phyloP scores from a whole-genome alignment of 1,140 invertebrate species.

The Drosophila erecta region DNA sequence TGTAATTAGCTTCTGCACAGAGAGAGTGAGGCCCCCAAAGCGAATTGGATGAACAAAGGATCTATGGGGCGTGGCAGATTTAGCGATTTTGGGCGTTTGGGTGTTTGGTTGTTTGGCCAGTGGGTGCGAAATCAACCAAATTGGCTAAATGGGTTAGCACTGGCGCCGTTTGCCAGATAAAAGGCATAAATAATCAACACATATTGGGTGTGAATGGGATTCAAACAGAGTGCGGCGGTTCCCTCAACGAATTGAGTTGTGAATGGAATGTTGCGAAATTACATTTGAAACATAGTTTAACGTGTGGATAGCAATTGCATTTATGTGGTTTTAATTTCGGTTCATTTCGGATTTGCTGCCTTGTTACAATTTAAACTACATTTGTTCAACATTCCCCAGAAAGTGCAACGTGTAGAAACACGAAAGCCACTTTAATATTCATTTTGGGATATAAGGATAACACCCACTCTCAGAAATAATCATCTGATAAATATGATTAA shows the following conservation, averaged over 20 bases:
- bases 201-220: constrained; percentile 32
- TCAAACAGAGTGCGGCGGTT: constrained; percentile 23
- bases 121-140: constrained; percentile 55
- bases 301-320: not conserved
- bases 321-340: not conserved
- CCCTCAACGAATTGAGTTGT: not conserved
- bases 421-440: too few species aligned
- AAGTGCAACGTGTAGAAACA: too few species aligned
- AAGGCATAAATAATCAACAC: constrained; percentile 59
- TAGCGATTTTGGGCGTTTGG: constrained; percentile 7
- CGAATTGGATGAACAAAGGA: constrained; percentile 58
- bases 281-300: not conserved
- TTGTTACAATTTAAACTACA: too few species aligned
- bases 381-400: too few species aligned
- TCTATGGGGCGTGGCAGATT: constrained; percentile 27
- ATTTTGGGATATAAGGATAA: too few species aligned
- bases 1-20: constrained; percentile 65
- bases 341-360: too few species aligned
- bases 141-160: constrained; percentile 74
- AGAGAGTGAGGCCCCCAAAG: constrained; percentile 16
- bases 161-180: constrained; percentile 35
- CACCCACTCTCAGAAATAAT: not conserved
- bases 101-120: constrained; percentile 1
- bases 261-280: not conserved
- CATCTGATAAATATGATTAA: constrained; percentile 1